Percentiles rank a stretch among this genome's conserved stretches.
Conservation (phyloP, 2,113 vertebrate species). For the Hydrolagus affinis region DNA sequence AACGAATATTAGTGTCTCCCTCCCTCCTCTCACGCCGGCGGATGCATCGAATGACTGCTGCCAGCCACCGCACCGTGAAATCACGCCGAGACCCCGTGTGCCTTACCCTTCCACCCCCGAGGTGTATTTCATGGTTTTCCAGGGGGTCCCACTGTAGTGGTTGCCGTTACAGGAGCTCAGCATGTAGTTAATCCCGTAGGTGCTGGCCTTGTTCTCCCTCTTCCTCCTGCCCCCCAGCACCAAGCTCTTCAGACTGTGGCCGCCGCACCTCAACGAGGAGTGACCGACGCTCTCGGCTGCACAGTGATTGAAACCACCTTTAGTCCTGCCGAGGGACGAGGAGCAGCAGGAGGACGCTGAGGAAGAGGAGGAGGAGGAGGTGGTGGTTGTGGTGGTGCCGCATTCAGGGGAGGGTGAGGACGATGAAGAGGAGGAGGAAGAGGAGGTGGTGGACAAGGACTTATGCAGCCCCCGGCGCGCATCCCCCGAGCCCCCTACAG, state of each 20-base stretch:
- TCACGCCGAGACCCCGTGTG: background rate
- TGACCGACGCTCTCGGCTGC: constrained; percentile 52
- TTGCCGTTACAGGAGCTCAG: constrained; percentile 68
- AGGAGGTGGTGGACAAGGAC: constrained; percentile 60
- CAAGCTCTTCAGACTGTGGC: constrained; percentile 42
- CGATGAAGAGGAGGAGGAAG: constrained; percentile 58
- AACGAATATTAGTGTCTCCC: too few species aligned
- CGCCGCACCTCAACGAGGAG: constrained; percentile 56
- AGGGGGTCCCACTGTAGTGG: constrained; percentile 74
- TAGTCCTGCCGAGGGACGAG: constrained; percentile 37
- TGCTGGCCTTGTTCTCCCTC: constrained; percentile 95
- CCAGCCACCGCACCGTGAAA: background rate
- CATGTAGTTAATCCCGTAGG: constrained; percentile 88
- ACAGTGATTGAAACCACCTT: constrained; percentile 47
- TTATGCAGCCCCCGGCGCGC: constrained; percentile 62
- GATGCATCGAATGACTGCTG: background rate
- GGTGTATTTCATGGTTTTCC: constrained; percentile 83
- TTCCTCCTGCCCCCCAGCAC: constrained; percentile 67
- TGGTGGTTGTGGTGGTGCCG: constrained; percentile 61
- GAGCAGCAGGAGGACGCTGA: constrained; percentile 37
- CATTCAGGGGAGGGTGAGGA: constrained; percentile 67
- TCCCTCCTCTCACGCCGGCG: background rate
- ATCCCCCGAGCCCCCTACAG: constrained; percentile 33
- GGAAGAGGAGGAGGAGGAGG: constrained; percentile 47
- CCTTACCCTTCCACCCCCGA: constrained; percentile 85